A percentile compares a stretch with the other conserved stretches of the same genome.
phyloP scores from a whole-genome alignment of 2,113 vertebrate species.

The Cyanistes caeruleus region DNA sequence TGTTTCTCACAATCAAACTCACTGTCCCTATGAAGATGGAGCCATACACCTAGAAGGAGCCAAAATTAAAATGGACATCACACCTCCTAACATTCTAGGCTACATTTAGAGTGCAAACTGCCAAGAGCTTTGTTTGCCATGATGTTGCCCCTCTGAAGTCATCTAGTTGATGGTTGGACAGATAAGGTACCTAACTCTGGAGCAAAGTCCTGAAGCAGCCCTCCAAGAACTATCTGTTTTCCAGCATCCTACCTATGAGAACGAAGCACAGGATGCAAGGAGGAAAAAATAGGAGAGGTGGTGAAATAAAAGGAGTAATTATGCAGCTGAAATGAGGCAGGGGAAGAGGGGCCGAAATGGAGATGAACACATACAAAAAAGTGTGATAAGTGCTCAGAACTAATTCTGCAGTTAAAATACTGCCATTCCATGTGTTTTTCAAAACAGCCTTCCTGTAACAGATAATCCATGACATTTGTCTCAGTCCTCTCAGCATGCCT shows the following conservation, averaged over 20 bases:
- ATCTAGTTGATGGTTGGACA: neutral
- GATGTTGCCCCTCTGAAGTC: neutral
- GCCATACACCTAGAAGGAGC: fast-evolving
- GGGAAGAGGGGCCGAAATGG: neutral
- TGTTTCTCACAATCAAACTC: neutral
- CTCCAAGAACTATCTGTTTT: neutral
- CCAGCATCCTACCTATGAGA: neutral
- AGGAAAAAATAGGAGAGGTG: neutral
- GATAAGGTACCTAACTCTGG: neutral
- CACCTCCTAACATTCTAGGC: fast-evolving
- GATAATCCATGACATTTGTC: neutral
- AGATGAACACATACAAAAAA: neutral
- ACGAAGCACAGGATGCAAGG: neutral
- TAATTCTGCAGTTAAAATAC: neutral
- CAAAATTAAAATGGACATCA: neutral
- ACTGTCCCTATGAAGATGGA: neutral
- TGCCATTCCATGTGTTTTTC: neutral
- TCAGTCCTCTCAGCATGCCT: neutral
- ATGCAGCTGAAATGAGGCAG: neutral
- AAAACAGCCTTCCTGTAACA: neutral
- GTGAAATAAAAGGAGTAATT: neutral
- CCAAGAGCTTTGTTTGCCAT: neutral
- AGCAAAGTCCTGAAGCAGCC: neutral
- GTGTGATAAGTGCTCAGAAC: neutral
- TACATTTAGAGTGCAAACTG: neutral